Percentiles rank a stretch among this genome's conserved stretches.
Evolutionary conservation across 2,888 invertebrate genomes (phyloP).

Genomic region (Protonemura montana): DNA sequence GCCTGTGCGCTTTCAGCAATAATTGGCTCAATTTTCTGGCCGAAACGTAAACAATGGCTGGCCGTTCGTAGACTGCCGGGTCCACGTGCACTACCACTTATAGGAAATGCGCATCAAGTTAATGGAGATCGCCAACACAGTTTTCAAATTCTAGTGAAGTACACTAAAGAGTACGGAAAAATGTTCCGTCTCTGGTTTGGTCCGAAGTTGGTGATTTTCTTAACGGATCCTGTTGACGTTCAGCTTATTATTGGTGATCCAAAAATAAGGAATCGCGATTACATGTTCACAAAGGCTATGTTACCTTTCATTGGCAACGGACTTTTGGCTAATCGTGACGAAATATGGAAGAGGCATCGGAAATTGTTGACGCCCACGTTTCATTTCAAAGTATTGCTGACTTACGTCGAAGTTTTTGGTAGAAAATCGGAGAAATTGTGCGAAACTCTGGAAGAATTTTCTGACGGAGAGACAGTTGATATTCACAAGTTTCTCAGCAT

Average conservation of each 20-base stretch:
- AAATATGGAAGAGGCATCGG: background rate
- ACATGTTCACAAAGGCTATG: background rate
- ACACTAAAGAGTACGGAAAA: background rate
- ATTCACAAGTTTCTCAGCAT: conserved; percentile 43
- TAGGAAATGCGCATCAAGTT: background rate
- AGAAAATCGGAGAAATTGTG: conserved; percentile 34
- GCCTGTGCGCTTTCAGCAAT: no score
- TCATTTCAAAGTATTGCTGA: conserved; percentile 16
- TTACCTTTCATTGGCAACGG: background rate
- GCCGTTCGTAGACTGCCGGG: background rate
- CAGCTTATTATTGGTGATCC: conserved; percentile 1
- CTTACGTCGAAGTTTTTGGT: background rate
- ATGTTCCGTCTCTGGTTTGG: background rate
- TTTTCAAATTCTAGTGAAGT: no score
- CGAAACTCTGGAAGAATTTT: background rate
- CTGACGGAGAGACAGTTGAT: conserved; percentile 39
- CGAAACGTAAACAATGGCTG: background rate
- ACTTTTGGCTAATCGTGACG: background rate
- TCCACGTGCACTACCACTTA: background rate
- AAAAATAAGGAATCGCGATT: background rate
- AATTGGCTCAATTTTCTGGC: background rate
- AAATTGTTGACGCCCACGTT: conserved; percentile 9
- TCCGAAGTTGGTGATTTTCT: background rate
- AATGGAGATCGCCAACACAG: no score
- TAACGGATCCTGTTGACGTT: background rate